phyloP scores from a whole-genome alignment of 2,113 vertebrate species.

The Megaceryle maxima region DNA sequence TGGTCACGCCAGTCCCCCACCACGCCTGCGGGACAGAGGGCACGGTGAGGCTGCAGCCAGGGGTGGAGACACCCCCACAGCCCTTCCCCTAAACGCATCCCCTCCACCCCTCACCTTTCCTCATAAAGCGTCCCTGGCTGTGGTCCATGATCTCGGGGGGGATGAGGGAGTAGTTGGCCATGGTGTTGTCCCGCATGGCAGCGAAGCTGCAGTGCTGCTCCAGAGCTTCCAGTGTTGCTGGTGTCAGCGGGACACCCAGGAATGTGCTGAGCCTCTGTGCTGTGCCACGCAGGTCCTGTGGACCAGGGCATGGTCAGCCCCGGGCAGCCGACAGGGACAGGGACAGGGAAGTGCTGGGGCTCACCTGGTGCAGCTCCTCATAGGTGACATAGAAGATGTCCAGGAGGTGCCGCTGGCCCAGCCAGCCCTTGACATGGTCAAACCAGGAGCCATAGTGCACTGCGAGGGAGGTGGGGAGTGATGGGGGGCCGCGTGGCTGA shows the following conservation, averaged over 20 bases:
- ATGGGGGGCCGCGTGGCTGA: fast-evolving
- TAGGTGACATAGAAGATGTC: slow-evolving; percentile 81
- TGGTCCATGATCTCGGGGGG: slow-evolving; percentile 81
- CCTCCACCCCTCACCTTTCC: slow-evolving; percentile 75
- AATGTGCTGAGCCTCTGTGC: slow-evolving; percentile 74
- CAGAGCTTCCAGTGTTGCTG: slow-evolving; percentile 63
- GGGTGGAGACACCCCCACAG: fast-evolving
- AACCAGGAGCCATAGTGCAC: slow-evolving; percentile 88
- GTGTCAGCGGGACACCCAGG: slow-evolving; percentile 71
- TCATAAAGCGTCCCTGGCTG: slow-evolving; percentile 83
- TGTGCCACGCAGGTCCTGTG: slow-evolving; percentile 72
- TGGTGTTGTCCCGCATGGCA: slow-evolving; percentile 81
- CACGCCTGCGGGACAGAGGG: slow-evolving; percentile 63
- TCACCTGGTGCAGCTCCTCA: slow-evolving; percentile 84
- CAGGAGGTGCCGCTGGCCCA: slow-evolving; percentile 59
- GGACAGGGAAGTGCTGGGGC: fast-evolving
- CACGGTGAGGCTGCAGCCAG: background rate
- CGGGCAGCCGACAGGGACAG: fast-evolving
- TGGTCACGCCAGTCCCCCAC: slow-evolving; percentile 82
- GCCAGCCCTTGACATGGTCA: slow-evolving; percentile 85
- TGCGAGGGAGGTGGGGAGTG: background rate
- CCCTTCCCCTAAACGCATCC: background rate
- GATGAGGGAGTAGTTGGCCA: slow-evolving; percentile 82
- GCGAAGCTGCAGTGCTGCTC: slow-evolving; percentile 79
- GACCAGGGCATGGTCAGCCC: background rate